Evolutionary conservation across 2,797 vertebrate genomes (phyloP).

Genomic region (Acrocephalus scirpaceus): DNA sequence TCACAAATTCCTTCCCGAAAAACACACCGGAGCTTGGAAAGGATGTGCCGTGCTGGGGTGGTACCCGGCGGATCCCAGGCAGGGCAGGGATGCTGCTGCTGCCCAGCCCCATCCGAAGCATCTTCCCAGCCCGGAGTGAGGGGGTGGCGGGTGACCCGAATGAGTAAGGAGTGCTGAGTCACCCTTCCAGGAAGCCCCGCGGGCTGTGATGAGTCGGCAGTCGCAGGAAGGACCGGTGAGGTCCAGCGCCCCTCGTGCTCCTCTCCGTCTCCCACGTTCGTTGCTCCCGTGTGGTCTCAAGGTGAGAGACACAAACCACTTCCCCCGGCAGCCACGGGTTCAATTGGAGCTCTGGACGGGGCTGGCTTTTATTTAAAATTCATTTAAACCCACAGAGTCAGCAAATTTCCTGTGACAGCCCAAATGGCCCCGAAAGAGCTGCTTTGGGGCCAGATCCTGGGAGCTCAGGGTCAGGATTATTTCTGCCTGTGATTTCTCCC

Average conservation of each 20-base stretch:
- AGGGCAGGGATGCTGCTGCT: not conserved
- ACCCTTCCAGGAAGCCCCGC: constrained; percentile 32
- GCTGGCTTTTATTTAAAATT: not conserved
- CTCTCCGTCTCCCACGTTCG: fast-evolving
- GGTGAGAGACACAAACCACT: not conserved
- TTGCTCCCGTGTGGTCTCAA: not conserved
- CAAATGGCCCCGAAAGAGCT: not conserved
- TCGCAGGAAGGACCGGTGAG: not conserved
- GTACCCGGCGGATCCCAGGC: fast-evolving
- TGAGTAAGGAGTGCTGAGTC: constrained; percentile 61
- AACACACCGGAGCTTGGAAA: fast-evolving
- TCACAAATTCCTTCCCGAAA: not conserved
- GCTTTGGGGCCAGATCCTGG: not conserved
- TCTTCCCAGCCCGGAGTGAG: not conserved
- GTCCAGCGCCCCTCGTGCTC: not conserved
- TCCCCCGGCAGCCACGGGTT: not conserved
- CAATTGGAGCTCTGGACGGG: fast-evolving
- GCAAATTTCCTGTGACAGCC: not conserved
- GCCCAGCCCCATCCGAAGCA: fast-evolving
- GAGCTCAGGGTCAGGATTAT: fast-evolving
- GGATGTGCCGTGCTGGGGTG: fast-evolving
- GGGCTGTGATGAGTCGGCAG: not conserved
- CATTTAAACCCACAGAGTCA: not conserved
- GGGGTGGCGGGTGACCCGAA: not conserved
- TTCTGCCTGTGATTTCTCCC: not conserved